Conservation (phyloP, 2,797 vertebrate species). For the Threskiornis aethiopicus region DNA sequence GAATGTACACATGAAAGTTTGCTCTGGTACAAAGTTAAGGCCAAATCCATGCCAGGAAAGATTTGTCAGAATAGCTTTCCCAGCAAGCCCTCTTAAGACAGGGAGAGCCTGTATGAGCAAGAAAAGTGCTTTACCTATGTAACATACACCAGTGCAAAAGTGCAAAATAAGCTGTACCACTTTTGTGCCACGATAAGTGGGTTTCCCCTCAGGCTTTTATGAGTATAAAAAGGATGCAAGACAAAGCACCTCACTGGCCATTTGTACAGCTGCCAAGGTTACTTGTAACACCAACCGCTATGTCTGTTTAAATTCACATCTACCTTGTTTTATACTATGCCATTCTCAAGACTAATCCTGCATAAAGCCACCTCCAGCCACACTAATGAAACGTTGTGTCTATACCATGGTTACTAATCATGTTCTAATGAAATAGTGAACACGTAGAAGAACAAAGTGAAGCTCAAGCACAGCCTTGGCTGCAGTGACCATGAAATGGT, state of each 20-base stretch:
- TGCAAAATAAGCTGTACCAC: not conserved
- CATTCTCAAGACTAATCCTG: not conserved
- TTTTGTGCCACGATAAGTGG: rapidly evolving
- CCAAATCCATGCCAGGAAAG: not conserved
- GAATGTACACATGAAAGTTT: not conserved
- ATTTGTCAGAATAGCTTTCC: not conserved
- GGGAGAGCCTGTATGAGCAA: not conserved
- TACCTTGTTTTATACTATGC: not conserved
- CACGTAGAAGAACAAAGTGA: not conserved
- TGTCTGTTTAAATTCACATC: not conserved
- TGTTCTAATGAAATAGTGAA: not conserved
- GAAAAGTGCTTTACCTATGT: not conserved
- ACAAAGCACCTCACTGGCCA: not conserved
- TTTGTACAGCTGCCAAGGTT: not conserved
- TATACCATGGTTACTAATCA: not conserved
- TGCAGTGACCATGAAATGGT: no score
- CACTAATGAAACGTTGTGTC: not conserved
- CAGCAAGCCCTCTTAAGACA: not conserved
- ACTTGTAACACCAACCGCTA: not conserved
- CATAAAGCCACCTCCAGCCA: not conserved
- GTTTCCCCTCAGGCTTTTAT: not conserved
- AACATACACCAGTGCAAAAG: not conserved
- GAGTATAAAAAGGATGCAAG: not conserved
- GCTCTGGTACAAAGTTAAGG: not conserved
- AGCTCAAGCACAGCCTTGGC: no score